Evolutionary conservation across 1,140 invertebrate species (phyloP).

Genomic region (Nasonia vitripennis): DNA sequence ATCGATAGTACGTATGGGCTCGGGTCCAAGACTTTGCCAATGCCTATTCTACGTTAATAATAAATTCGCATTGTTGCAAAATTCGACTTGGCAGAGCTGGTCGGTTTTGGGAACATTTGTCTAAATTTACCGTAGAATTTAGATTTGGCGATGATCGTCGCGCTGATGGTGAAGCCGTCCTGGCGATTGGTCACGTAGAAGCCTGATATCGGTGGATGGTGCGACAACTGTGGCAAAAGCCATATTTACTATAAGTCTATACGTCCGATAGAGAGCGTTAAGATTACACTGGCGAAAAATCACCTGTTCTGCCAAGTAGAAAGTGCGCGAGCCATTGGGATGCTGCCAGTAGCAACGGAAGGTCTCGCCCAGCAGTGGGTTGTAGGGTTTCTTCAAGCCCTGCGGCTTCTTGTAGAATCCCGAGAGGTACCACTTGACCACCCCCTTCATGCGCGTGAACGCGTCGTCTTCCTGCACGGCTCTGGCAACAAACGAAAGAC

Average conservation of each 20-base stretch:
- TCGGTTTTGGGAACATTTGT: not conserved
- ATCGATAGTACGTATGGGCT: not conserved
- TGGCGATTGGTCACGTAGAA: slow-evolving; percentile 96
- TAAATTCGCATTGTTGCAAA: not conserved
- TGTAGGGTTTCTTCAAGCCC: slow-evolving; percentile 97
- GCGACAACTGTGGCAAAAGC: slow-evolving; percentile 82
- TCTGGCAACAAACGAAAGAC: slow-evolving; percentile 73
- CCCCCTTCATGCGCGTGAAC: slow-evolving; percentile 91
- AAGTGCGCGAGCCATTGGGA: slow-evolving; percentile 89
- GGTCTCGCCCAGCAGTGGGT: slow-evolving; percentile 93
- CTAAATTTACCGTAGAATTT: slow-evolving; percentile 89
- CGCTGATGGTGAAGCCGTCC: slow-evolving; percentile 94
- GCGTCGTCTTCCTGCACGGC: slow-evolving; percentile 91
- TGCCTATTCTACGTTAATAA: not conserved
- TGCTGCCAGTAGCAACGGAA: slow-evolving; percentile 95
- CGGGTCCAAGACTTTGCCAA: not conserved
- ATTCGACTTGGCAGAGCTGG: not conserved
- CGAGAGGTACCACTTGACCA: slow-evolving; percentile 93
- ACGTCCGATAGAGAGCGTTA: not conserved
- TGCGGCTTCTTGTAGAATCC: slow-evolving; percentile 93
- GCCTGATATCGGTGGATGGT: slow-evolving; percentile 95
- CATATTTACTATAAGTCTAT: slow-evolving; percentile 33
- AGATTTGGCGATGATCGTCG: slow-evolving; percentile 93
- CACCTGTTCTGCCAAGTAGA: slow-evolving; percentile 95
- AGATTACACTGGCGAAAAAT: slow-evolving; percentile 31